These are phyloP conservation scores for Drosophila paranaensis DNA, from an alignment of 2,888 invertebrate genomes.

Conservation along the genomic window DNA sequence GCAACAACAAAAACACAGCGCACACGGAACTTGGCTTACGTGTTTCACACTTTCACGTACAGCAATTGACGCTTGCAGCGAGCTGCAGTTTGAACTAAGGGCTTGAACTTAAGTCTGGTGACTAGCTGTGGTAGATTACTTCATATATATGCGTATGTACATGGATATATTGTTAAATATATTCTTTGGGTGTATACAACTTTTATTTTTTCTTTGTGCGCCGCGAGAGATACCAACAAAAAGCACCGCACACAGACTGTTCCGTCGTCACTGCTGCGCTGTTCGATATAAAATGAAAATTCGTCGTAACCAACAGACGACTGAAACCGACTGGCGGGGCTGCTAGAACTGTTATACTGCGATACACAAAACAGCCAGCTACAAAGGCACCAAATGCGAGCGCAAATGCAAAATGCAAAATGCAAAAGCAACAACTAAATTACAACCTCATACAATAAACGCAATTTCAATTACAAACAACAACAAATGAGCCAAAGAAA, in stretches of 20 bases:
- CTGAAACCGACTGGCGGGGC: slow-evolving; percentile 47
- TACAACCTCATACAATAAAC: slow-evolving; percentile 47
- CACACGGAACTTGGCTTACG: slow-evolving; percentile 58
- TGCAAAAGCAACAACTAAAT: slow-evolving; percentile 46
- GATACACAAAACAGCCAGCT: slow-evolving; percentile 58
- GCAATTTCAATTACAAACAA: slow-evolving; percentile 47
- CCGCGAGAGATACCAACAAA: slow-evolving; percentile 62
- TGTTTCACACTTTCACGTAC: slow-evolving; percentile 50
- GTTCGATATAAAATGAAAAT: slow-evolving; percentile 78
- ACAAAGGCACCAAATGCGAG: slow-evolving; percentile 45
- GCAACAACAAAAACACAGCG: slow-evolving; percentile 26
- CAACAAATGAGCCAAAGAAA: slow-evolving; percentile 14
- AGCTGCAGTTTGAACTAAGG: slow-evolving; percentile 45
- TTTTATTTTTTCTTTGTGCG: slow-evolving; percentile 53
- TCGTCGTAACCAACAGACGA: slow-evolving; percentile 68
- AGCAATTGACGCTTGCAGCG: slow-evolving; percentile 25
- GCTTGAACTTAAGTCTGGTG: slow-evolving; percentile 13
- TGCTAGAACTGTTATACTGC: slow-evolving; percentile 73
- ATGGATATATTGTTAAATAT: slow-evolving; percentile 8
- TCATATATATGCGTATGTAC: not conserved
- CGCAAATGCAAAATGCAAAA: slow-evolving; percentile 47
- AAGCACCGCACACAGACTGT: slow-evolving; percentile 52
- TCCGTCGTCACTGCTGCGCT: slow-evolving; percentile 69
- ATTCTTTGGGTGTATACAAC: slow-evolving; percentile 53
- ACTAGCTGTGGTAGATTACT: slow-evolving; percentile 4